These are phyloP conservation scores for Mesocentrotus franciscanus DNA, from an alignment of 53 echinoderm and acorn worm genomes.

Conservation along the genomic window DNA sequence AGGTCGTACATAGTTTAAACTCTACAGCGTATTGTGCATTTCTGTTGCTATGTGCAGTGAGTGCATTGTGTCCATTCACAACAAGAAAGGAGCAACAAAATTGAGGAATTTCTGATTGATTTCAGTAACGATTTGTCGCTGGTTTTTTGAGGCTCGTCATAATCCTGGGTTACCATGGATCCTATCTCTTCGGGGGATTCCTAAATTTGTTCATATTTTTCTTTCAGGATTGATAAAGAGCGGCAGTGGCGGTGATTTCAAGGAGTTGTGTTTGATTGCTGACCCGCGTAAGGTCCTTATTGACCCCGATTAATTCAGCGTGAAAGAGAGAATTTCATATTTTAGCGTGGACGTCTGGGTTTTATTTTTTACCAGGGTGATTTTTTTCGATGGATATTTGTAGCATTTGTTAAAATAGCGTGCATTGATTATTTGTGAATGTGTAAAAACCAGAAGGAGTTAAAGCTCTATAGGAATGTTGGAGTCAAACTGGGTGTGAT, in stretches of 20 bases:
- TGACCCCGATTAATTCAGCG: conserved; percentile 35
- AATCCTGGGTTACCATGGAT: background rate
- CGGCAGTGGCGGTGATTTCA: conserved; percentile 12
- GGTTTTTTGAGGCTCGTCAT: background rate
- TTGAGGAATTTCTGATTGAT: background rate
- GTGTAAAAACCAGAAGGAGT: background rate
- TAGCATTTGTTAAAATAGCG: background rate
- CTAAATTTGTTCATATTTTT: conserved; percentile 29
- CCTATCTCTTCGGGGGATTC: conserved; percentile 26
- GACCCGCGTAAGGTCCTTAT: conserved; percentile 5
- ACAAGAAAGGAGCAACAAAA: background rate
- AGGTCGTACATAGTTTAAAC: background rate
- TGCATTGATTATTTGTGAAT: background rate
- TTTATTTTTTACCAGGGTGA: background rate
- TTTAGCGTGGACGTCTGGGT: background rate
- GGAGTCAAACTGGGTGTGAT: background rate
- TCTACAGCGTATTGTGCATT: background rate
- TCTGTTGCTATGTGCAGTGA: background rate
- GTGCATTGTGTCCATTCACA: background rate
- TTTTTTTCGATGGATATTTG: background rate
- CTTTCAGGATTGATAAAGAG: background rate
- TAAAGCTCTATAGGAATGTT: background rate
- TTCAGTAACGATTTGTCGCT: conserved; percentile 26
- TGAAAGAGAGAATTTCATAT: conserved; percentile 8
- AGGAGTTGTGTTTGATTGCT: background rate